A percentile compares a stretch with the other conserved stretches of the same genome.
Evolutionary conservation across 2,113 vertebrate species (phyloP).

Genomic region (Mormyrus lacerda): DNA sequence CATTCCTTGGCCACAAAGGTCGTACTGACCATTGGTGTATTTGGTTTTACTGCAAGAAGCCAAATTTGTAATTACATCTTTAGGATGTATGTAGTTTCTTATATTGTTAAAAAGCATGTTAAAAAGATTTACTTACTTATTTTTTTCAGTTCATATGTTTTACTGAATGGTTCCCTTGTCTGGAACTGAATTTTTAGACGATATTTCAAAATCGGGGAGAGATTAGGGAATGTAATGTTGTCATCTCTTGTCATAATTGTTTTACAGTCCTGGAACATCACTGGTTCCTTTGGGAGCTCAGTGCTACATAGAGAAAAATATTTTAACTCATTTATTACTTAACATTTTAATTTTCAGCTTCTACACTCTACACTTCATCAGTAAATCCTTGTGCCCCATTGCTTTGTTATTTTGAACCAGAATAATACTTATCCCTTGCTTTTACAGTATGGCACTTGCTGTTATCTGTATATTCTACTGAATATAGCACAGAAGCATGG

Average conservation of each 20-base stretch:
- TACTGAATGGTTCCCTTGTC: neutral
- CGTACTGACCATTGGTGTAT: slow-evolving; percentile 40
- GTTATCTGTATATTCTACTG: neutral
- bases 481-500: neutral
- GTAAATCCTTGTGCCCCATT: neutral
- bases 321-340: neutral
- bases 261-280: neutral
- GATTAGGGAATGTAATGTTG: neutral
- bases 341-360: neutral
- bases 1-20: slow-evolving; percentile 11
- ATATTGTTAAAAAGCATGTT: neutral
- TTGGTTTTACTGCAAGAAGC: slow-evolving; percentile 48
- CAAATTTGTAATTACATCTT: neutral
- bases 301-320: neutral
- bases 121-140: slow-evolving; percentile 37
- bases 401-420: neutral
- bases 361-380: neutral
- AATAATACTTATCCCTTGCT: neutral
- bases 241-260: neutral
- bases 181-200: slow-evolving; percentile 20
- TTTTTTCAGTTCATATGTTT: slow-evolving; percentile 14
- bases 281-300: neutral
- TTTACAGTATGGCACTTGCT: neutral
- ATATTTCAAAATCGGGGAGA: fast-evolving
- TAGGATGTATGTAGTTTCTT: neutral